Percentiles rank a stretch among this genome's conserved stretches.
phyloP scores from a whole-genome alignment of 2,797 vertebrate genomes.

The Gouania willdenowi region DNA sequence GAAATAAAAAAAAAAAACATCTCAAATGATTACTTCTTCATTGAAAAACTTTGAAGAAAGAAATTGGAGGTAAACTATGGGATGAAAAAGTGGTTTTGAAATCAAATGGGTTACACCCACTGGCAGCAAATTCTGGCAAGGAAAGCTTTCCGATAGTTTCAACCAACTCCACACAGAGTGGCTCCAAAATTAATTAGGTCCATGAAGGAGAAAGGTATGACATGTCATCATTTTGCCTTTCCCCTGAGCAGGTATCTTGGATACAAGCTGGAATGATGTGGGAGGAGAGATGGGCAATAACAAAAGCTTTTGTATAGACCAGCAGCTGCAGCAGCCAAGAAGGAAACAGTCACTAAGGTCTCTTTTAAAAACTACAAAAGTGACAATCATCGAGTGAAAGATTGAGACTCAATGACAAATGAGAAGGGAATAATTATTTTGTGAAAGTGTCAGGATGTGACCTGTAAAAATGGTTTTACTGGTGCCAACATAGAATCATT shows the following conservation, averaged over 20 bases:
- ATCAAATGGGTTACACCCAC: slow-evolving; percentile 8
- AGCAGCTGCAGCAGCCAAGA: slow-evolving; percentile 32
- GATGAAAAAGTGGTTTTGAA: background rate
- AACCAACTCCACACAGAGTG: background rate
- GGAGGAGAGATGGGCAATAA: slow-evolving; percentile 24
- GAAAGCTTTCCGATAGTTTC: background rate
- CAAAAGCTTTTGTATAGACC: slow-evolving; percentile 33
- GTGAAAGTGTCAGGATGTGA: too few species aligned
- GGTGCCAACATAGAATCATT: too few species aligned
- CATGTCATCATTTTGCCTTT: slow-evolving; percentile 9
- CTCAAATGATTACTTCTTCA: too few species aligned
- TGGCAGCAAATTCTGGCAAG: slow-evolving; percentile 8
- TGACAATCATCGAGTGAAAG: background rate
- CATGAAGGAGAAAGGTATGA: slow-evolving; percentile 10
- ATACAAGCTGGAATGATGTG: slow-evolving; percentile 27
- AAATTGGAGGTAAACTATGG: too few species aligned
- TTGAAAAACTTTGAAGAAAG: too few species aligned
- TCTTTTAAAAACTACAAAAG: slow-evolving; percentile 3
- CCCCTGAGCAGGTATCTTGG: slow-evolving; percentile 47
- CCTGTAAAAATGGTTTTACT: too few species aligned
- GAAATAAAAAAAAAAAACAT: too few species aligned
- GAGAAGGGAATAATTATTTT: too few species aligned
- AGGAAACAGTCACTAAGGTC: slow-evolving; percentile 15
- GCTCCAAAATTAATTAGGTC: slow-evolving; percentile 14
- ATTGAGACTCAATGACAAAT: background rate